Evolutionary conservation across 2,888 invertebrate species (phyloP), one percentile per base, ranked within the genome.

Genomic region (Pollenia amentaria): DNA sequence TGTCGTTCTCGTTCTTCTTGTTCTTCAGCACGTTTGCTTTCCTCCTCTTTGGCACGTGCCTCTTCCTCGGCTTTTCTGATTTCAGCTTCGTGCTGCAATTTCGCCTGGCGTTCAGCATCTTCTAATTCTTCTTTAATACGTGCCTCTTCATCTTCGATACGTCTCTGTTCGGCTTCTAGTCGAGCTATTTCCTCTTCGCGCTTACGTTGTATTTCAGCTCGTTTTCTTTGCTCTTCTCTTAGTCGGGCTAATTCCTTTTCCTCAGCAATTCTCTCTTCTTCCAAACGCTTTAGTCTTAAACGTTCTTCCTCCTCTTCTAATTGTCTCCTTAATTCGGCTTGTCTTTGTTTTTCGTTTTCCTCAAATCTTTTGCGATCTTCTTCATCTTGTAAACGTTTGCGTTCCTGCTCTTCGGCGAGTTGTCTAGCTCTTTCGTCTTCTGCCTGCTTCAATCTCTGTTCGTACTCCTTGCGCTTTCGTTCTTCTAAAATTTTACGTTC

Each of bases 231-330:
- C 62, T 93, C 93, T 83, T 91, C 91, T 42, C 89, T 89, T 3
- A 92, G 65, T 1, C 92, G 91, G 1, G 88, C 88, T 16, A 92
- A 84, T 86, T 93, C 93, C 46, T 90, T 90, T 69, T 90, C 89
- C 64, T 92, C 91, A 14, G 91, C 90, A 72, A 87, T 89, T 44
- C 90, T 90, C 3, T 90, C 89, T 64, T 90, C 89, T 77, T 91
- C 90, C n/a, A 92, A 53, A 2, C 90, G 89, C 72, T 90, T 72
- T 29, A 92, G 83, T 67, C 90, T 89, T 2, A 76, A 77, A 0
- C 92, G 91, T 80, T 91, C 90, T 78, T 93, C 92, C 55, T 92
- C 92, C 65, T 92, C 93, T 53, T 92, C 89, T 10, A 91, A 89
- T 6, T 90, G 89, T 18, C 89, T 92, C n/a, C 89, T 90, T 1